These are phyloP conservation scores for Aphidius gifuensis DNA, from an alignment of 1,140 invertebrate species.

Conservation along the genomic window DNA sequence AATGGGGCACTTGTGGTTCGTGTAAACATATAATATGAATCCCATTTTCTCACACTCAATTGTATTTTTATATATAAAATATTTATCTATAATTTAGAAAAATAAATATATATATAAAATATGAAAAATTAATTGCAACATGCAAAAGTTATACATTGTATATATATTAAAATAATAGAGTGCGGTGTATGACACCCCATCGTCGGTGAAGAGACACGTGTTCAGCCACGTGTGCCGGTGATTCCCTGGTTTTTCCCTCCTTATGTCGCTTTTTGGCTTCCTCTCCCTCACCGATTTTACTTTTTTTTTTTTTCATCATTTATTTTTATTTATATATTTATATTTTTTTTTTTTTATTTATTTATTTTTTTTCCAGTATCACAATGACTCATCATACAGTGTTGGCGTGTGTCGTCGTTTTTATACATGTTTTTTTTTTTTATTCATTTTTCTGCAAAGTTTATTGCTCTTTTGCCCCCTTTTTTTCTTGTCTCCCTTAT, in stretches of 20 bases:
- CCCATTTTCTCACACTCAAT: too few relatives aligned
- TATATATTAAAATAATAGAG: slow-evolving; percentile 30
- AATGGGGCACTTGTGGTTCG: too few relatives aligned
- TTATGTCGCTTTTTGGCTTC: slow-evolving; percentile 23
- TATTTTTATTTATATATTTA: slow-evolving; percentile 34
- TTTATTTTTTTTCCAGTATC: slow-evolving; percentile 9
- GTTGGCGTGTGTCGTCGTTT: too few relatives aligned
- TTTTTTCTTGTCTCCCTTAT: slow-evolving; percentile 27
- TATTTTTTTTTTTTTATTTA: slow-evolving; percentile 32
- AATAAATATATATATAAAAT: too few relatives aligned
- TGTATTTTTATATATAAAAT: too few relatives aligned
- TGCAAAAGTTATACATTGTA: too few relatives aligned
- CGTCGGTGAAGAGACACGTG: slow-evolving; percentile 40
- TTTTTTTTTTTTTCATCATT: slow-evolving; percentile 33
- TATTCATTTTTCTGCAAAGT: too few relatives aligned
- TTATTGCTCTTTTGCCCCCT: slow-evolving; percentile 12
- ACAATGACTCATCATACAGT: too few relatives aligned
- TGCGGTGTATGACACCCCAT: slow-evolving; percentile 30
- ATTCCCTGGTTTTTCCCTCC: slow-evolving; percentile 29
- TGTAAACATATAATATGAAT: too few relatives aligned
- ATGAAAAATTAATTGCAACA: too few relatives aligned
- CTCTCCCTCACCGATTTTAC: slow-evolving; percentile 20
- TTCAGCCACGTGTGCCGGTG: slow-evolving; percentile 45
- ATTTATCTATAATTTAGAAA: too few relatives aligned
- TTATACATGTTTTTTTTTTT: too few relatives aligned